Conservation (phyloP, 2,888 invertebrate genomes). For the Fragum sueziense region DNA sequence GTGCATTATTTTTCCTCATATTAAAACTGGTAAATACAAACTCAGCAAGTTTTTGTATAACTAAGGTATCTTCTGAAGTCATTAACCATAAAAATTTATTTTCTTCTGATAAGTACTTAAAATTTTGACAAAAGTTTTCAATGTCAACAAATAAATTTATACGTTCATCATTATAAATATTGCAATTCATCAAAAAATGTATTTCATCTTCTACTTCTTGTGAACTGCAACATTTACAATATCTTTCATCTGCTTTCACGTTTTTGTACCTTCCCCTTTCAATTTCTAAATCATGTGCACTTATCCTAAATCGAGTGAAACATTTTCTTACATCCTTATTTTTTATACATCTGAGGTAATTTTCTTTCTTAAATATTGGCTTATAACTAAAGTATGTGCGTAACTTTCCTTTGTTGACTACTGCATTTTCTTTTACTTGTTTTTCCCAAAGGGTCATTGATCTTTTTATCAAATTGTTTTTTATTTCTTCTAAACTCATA, state of each 20-base stretch:
- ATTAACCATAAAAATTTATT: not conserved
- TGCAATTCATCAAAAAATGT: not conserved
- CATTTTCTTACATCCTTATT: not conserved
- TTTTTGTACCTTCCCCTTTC: not conserved
- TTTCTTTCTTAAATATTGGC: not conserved
- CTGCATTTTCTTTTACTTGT: not conserved
- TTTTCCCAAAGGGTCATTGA: not conserved
- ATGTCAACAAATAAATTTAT: not conserved
- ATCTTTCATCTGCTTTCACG: not conserved
- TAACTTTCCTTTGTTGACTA: not conserved
- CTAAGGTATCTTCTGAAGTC: constrained; percentile 1
- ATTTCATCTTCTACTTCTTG: not conserved
- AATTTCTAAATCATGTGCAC: not conserved
- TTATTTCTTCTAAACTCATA: not conserved
- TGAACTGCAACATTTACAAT: not conserved
- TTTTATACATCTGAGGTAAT: not conserved
- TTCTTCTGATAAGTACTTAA: not conserved
- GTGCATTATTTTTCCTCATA: not conserved
- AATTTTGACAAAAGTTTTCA: not conserved
- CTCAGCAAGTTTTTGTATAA: not conserved
- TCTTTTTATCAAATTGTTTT: not conserved
- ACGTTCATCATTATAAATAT: not conserved
- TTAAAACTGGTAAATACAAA: not conserved
- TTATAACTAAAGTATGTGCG: not conserved
- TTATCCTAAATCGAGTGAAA: not conserved